Evolutionary conservation across 2,888 invertebrate genomes (phyloP).

Genomic region (Digitonthophagus gazella): DNA sequence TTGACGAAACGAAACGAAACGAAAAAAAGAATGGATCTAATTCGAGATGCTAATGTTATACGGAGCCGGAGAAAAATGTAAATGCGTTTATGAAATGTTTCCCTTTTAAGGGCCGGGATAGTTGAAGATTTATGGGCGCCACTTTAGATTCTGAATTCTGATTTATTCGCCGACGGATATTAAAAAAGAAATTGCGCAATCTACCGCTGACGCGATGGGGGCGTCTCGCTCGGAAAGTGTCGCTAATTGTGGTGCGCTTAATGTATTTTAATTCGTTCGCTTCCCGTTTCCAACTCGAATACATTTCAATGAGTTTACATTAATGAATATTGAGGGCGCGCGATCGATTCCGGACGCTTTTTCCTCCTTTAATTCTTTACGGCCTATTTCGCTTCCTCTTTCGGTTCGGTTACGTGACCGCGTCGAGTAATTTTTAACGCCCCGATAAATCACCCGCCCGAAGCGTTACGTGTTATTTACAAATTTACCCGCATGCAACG

Average conservation of each 20-base stretch:
- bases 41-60: not conserved
- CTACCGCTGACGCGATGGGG: not conserved
- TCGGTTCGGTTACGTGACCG: not conserved
- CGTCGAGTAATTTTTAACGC: not conserved
- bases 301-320: not conserved
- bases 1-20: not conserved
- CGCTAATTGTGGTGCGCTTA: not conserved
- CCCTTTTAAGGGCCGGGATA: not conserved
- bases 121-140: not conserved
- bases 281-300: not conserved
- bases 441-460: not conserved
- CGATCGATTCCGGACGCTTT: not conserved
- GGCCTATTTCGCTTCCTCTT: not conserved
- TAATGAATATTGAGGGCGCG: not conserved
- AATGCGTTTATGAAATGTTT: not conserved
- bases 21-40: not conserved
- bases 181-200: not conserved
- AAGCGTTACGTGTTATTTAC: not conserved
- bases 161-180: not conserved
- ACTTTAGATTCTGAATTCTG: not conserved
- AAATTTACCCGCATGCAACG: not conserved
- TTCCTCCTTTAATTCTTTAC: not conserved
- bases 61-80: not conserved
- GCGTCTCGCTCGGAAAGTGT: not conserved
- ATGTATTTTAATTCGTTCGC: not conserved